phyloP scores from a whole-genome alignment of 2,888 invertebrate genomes.

The Thelaira solivaga region DNA sequence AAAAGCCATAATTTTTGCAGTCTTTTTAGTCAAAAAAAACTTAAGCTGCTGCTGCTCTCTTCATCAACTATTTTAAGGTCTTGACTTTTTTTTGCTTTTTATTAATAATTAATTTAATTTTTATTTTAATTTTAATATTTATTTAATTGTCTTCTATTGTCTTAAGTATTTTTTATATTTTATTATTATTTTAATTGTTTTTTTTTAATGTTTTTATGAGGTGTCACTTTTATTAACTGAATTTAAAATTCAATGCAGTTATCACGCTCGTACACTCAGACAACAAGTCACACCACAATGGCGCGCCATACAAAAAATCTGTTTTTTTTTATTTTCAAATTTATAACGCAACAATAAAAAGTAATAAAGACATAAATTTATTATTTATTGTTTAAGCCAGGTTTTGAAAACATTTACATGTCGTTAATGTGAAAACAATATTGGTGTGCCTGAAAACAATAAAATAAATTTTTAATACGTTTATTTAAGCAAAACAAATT shows the following conservation, averaged over 20 bases:
- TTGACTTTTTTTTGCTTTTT: too few species aligned
- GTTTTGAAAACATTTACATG: conserved; percentile 1
- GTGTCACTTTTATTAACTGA: conserved; percentile 27
- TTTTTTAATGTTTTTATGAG: not conserved
- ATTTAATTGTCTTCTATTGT: not conserved
- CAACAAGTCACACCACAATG: too few species aligned
- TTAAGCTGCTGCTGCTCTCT: too few species aligned
- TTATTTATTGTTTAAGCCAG: conserved; percentile 24
- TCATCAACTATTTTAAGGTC: too few species aligned
- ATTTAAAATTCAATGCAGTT: conserved; percentile 4
- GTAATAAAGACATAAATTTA: conserved; percentile 31
- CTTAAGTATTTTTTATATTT: not conserved
- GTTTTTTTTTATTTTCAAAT: not conserved
- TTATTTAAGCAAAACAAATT: too few species aligned
- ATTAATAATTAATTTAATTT: too few species aligned
- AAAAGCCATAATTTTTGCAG: too few species aligned
- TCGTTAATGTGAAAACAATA: conserved; percentile 5
- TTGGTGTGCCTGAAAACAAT: conserved; percentile 3
- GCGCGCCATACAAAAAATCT: too few species aligned
- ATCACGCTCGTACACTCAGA: not conserved
- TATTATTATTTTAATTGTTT: conserved; percentile 2
- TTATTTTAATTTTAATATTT: not conserved
- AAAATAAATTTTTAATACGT: conserved; percentile 30
- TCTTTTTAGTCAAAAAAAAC: too few species aligned
- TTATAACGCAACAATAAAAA: conserved; percentile 10